phyloP scores from a whole-genome alignment of 2,113 vertebrate genomes.

The Aythya baeri region DNA sequence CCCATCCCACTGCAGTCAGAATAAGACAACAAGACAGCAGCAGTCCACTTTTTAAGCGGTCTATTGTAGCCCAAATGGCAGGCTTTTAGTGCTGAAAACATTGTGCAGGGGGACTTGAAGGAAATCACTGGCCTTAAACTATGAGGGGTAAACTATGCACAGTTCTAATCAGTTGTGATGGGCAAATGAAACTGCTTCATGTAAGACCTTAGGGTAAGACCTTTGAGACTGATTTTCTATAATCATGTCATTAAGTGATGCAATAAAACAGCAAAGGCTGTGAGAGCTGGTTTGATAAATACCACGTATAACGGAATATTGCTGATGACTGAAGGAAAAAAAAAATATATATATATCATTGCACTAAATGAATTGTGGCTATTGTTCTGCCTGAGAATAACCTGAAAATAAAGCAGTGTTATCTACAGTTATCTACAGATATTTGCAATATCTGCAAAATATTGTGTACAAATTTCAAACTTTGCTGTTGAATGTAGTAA shows the following conservation, averaged over 20 bases:
- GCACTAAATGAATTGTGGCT: neutral
- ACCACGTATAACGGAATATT: neutral
- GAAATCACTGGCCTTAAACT: neutral
- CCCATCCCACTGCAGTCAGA: neutral
- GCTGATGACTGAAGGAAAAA: neutral
- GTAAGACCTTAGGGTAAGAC: neutral
- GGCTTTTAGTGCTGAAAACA: neutral
- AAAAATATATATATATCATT: neutral
- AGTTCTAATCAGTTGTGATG: neutral
- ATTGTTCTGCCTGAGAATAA: neutral
- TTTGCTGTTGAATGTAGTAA: neutral
- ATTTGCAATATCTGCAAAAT: neutral
- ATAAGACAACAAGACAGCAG: neutral
- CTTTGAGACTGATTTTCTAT: neutral
- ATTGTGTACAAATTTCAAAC: neutral
- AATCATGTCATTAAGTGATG: neutral
- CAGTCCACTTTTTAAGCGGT: neutral
- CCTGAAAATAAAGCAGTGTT: neutral
- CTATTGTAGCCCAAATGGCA: neutral
- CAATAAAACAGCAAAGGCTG: neutral
- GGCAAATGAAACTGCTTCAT: neutral
- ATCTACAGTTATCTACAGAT: neutral
- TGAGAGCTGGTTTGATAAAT: neutral
- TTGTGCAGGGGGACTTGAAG: neutral
- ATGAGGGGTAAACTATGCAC: neutral